Evolutionary conservation across 2,888 invertebrate genomes (phyloP), one percentile per base, ranked within the genome.

Genomic region (Xanthia icteritia): DNA sequence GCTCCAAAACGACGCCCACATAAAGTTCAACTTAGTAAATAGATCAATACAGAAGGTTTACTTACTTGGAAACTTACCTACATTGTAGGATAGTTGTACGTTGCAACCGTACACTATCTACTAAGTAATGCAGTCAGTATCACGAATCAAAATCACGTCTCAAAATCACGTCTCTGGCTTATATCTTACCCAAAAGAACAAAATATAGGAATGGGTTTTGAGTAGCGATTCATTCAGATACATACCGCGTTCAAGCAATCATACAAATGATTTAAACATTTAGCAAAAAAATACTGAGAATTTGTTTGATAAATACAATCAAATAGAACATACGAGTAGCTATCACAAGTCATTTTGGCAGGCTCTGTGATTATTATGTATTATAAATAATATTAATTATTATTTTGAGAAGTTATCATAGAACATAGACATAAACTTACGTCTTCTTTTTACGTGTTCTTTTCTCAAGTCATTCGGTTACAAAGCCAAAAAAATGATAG

Each of bases 1-100:
- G 87, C 76, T 87, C 79, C 75, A 76, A 17, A 88, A 82, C 60
- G 71, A 78, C 89, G 66, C 89, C 86, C 80, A 88, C 85, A 67
- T 77, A 54, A 63, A 77, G 65, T 67, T 63, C 20, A 17, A 48
- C 45, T 66, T n/a, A 11, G 31, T 60, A 56, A 48, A 51, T 17
- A 73, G 0, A 63, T 48, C 36, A 54, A 17, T 63, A 63, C 68
- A 86, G 79, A 84, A 84, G 86, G 74, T 56, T 64, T 56, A 82
- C 56, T 39, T 23, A 5, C 11, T 54, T 71, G 1, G 15, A 9
- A 54, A 27, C n/a, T n/a, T 60, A 11, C 13, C 6, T 54, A 54
- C 11, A 5, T 42, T 31, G 13, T 31, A 45, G 5, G 4, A 9
- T 3, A 42, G 42, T 56, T 23, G 15, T 23, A 9, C 0, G 4